Evolutionary conservation across 1,140 invertebrate genomes (phyloP).

Genomic region (Ostrea edulis): DNA sequence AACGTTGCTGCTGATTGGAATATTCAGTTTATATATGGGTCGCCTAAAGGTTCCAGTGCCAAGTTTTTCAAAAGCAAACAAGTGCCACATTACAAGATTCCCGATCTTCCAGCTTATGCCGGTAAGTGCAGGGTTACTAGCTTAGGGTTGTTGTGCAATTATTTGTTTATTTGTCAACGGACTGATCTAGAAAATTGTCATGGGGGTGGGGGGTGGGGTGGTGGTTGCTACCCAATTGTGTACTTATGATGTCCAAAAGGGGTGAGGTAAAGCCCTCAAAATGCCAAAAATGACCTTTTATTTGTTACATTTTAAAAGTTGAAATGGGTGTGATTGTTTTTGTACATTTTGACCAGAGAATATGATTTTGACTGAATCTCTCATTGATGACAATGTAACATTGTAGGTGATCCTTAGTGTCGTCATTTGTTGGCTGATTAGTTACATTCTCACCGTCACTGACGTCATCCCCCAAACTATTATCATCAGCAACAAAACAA

Average conservation of each 20-base stretch:
- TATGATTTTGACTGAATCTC: not conserved
- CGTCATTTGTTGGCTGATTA: constrained; percentile 88
- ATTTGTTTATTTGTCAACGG: not conserved
- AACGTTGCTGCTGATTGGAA: constrained; percentile 50
- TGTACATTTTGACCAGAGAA: not conserved
- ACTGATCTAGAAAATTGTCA: not conserved
- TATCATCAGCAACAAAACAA: constrained; percentile 72
- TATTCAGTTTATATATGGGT: constrained; percentile 60
- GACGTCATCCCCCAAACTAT: constrained; percentile 81
- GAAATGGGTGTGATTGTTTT: not conserved
- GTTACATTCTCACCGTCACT: constrained; percentile 86
- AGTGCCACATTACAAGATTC: constrained; percentile 54
- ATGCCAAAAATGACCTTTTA: not conserved
- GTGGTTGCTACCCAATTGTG: not conserved
- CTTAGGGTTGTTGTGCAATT: not conserved
- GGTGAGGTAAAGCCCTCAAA: not conserved
- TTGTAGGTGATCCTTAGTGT: constrained; percentile 89
- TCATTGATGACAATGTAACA: not conserved
- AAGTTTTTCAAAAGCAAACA: constrained; percentile 31
- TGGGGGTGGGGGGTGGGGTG: not conserved
- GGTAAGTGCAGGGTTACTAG: constrained; percentile 47
- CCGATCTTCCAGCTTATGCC: constrained; percentile 61
- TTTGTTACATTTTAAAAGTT: not conserved
- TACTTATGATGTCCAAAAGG: not conserved
- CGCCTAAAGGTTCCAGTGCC: constrained; percentile 53